These are phyloP conservation scores for Ochotona curzoniae DNA, from an alignment of 2,113 vertebrate genomes.

Conservation along the genomic window DNA sequence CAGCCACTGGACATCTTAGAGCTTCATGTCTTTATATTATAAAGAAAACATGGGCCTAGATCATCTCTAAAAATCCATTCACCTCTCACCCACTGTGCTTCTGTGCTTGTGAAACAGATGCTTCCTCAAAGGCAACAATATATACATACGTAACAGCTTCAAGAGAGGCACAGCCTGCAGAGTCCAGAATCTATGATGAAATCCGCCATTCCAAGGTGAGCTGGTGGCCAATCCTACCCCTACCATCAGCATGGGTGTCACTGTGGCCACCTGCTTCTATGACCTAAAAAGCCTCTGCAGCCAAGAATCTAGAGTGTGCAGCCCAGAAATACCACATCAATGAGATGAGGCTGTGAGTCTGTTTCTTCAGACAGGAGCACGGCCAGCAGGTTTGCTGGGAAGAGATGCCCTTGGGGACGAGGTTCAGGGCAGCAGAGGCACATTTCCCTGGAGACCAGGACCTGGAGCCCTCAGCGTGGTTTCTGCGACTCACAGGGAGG, in stretches of 20 bases:
- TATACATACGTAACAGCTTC: background rate
- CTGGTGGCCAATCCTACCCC: too few relatives aligned
- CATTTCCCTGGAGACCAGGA: background rate
- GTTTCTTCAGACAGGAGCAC: background rate
- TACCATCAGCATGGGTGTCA: background rate
- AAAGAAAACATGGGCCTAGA: background rate
- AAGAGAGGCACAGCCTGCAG: background rate
- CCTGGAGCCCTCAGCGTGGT: background rate
- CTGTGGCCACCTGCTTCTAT: background rate
- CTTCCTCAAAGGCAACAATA: conserved; percentile 8
- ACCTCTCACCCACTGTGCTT: background rate
- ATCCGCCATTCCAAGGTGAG: conserved; percentile 60
- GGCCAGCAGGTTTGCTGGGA: background rate
- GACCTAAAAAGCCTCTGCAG: background rate
- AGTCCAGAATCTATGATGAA: conserved; percentile 70
- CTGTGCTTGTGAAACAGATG: conserved; percentile 54
- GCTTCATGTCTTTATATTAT: conserved; percentile 7
- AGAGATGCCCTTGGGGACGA: too few relatives aligned
- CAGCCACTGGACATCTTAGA: background rate
- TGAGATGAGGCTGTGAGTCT: background rate
- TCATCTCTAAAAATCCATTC: background rate
- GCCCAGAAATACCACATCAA: background rate
- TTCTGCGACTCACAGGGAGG: background rate
- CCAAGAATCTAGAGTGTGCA: background rate
- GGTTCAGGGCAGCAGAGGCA: too few relatives aligned